Conservation (phyloP, 2,888 invertebrate species). For the Lomographa bimaculata region DNA sequence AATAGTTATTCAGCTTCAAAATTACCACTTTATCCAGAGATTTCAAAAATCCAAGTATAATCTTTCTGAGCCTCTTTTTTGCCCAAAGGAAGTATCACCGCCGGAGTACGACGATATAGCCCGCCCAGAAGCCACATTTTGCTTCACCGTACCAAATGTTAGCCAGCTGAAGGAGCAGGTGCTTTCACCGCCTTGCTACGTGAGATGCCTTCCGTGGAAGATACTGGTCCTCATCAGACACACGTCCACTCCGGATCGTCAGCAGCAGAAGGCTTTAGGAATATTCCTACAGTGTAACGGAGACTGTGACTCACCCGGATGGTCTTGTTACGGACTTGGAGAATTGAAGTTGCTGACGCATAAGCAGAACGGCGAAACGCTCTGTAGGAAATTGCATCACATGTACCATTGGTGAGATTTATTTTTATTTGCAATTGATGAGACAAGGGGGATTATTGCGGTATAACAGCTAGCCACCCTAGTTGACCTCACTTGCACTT, state of each 20-base stretch:
- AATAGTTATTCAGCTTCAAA: too few relatives aligned
- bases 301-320: conserved; percentile 96
- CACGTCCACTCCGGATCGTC: conserved; percentile 89
- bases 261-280: conserved; percentile 88
- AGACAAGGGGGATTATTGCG: too few relatives aligned
- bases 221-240: conserved; percentile 96
- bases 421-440: too few relatives aligned
- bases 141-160: conserved; percentile 93
- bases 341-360: conserved; percentile 95
- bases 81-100: conserved; percentile 61
- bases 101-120: conserved; percentile 90
- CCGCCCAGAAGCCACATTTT: conserved; percentile 96
- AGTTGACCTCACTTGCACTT: too few relatives aligned
- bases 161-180: conserved; percentile 92
- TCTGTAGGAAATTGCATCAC: conserved; percentile 95
- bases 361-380: conserved; percentile 90
- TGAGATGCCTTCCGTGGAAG: conserved; percentile 98
- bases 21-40: too few relatives aligned
- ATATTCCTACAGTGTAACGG: conserved; percentile 98
- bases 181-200: conserved; percentile 94
- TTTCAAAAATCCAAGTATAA: too few relatives aligned
- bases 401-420: conserved; percentile 91
- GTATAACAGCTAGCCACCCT: too few relatives aligned
- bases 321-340: conserved; percentile 98
- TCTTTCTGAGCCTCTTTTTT: too few relatives aligned